phyloP scores from a whole-genome alignment of 2,888 invertebrate genomes.

The Netelia melanura region DNA sequence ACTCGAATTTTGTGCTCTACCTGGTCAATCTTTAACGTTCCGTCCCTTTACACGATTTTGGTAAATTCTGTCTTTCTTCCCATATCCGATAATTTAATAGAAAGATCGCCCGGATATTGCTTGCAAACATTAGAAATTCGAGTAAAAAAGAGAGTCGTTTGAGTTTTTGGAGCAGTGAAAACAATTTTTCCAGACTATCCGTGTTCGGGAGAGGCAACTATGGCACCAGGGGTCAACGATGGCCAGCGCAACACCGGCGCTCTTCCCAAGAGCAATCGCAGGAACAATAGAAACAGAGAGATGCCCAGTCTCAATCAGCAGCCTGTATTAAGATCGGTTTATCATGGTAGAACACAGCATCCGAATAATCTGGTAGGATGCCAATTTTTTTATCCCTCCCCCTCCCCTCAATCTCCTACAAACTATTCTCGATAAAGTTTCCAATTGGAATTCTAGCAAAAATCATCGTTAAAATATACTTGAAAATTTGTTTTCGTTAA shows the following conservation, averaged over 20 bases:
- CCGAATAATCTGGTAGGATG: conserved; percentile 80
- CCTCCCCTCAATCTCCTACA: conserved; percentile 19
- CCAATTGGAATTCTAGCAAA: background rate
- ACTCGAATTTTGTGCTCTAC: conserved; percentile 8
- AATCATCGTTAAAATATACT: background rate
- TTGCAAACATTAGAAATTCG: background rate
- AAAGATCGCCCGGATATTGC: background rate
- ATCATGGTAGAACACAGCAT: conserved; percentile 75
- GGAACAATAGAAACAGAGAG: conserved; percentile 80
- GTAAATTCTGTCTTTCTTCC: background rate
- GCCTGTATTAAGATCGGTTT: conserved; percentile 67
- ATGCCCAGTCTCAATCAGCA: conserved; percentile 75
- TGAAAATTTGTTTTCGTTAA: no score
- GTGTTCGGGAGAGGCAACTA: conserved; percentile 56
- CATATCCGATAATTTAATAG: no score
- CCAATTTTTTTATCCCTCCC: conserved; percentile 27
- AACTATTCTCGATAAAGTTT: conserved; percentile 66
- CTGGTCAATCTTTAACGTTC: background rate
- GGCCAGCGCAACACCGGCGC: conserved; percentile 80
- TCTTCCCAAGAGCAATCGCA: conserved; percentile 81
- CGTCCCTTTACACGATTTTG: background rate
- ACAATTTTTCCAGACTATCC: background rate
- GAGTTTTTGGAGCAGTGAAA: no score
- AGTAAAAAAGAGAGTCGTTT: no score
- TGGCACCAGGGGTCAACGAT: conserved; percentile 81